phyloP scores from a whole-genome alignment of 2,888 invertebrate species.

The Elegia similella region DNA sequence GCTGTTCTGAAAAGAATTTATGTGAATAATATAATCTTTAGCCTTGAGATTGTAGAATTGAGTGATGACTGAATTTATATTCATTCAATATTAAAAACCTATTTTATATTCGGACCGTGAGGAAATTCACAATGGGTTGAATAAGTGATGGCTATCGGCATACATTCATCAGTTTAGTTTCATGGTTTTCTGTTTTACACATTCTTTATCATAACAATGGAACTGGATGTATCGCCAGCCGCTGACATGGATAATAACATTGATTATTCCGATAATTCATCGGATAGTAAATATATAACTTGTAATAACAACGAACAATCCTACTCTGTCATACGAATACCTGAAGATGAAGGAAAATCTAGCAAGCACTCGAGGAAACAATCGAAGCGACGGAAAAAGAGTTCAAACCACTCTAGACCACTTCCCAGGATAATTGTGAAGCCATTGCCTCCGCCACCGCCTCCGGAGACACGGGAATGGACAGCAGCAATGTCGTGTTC shows the following conservation, averaged over 20 bases:
- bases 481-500: conserved; percentile 67
- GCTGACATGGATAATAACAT: conserved; percentile 53
- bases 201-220: conserved; percentile 52
- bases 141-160: conserved; percentile 69
- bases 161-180: conserved; percentile 54
- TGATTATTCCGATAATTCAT: conserved; percentile 66
- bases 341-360: conserved; percentile 79
- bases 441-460: conserved; percentile 86
- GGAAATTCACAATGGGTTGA: conserved; percentile 72
- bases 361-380: conserved; percentile 89
- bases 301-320: conserved; percentile 64
- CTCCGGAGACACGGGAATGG: conserved; percentile 73
- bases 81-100: conserved; percentile 32
- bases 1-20: conserved; percentile 45
- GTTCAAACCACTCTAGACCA: conserved; percentile 84
- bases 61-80: conserved; percentile 47
- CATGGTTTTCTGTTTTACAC: conserved; percentile 41
- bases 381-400: conserved; percentile 89
- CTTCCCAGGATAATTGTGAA: conserved; percentile 92
- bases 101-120: conserved; percentile 32
- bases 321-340: conserved; percentile 70
- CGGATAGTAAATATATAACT: conserved; percentile 63
- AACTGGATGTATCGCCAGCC: conserved; percentile 63
- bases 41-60: conserved; percentile 32
- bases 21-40: conserved; percentile 42